phyloP scores from a whole-genome alignment of 2,888 invertebrate species.

The Dyspetes luteomarginatus region DNA sequence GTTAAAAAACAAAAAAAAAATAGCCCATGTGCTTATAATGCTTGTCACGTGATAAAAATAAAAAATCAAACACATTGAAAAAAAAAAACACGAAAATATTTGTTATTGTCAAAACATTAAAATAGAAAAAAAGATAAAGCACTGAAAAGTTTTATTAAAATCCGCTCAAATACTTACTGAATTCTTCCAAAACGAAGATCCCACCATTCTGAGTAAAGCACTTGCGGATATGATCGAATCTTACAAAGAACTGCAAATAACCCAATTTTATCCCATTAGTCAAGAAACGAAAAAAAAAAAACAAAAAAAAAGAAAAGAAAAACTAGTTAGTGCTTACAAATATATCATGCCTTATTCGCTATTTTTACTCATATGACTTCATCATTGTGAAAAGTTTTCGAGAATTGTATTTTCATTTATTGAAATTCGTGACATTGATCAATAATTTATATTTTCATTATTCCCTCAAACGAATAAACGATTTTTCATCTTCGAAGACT shows the following conservation, averaged over 20 bases:
- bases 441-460: not conserved
- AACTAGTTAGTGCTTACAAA: constrained; percentile 12
- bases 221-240: constrained; percentile 99
- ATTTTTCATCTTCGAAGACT: constrained; percentile 7
- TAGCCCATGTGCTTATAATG: too few species aligned
- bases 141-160: constrained; percentile 24
- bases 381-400: constrained; percentile 17
- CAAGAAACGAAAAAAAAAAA: constrained; percentile 1
- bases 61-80: too few species aligned
- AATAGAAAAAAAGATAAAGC: constrained; percentile 26
- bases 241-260: constrained; percentile 98
- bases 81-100: too few species aligned
- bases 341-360: constrained; percentile 47
- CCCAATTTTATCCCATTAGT: constrained; percentile 60
- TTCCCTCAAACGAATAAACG: not conserved
- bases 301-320: not conserved
- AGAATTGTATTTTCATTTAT: not conserved
- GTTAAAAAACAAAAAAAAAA: too few species aligned
- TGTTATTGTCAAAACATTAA: too few species aligned
- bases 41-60: too few species aligned
- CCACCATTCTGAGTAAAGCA: constrained; percentile 99
- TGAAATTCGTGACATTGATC: not conserved
- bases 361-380: constrained; percentile 20
- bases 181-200: constrained; percentile 99
- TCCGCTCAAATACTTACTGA: constrained; percentile 91